These are phyloP conservation scores for Lithosia quadra DNA, from an alignment of 2,888 invertebrate species.

Conservation along the genomic window DNA sequence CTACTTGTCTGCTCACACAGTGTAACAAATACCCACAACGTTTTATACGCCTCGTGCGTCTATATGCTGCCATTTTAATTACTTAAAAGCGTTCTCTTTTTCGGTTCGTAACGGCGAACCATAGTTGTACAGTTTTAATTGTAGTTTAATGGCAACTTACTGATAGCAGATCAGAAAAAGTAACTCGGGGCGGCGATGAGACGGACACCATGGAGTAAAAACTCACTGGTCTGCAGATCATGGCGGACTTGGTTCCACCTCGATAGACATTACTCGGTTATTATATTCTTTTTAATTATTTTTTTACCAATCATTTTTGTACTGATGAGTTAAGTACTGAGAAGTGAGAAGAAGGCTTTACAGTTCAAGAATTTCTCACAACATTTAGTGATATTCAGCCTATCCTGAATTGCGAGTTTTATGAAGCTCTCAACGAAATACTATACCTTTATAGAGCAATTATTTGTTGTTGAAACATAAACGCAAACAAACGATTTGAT, in stretches of 20 bases:
- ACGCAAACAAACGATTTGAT: slow-evolving; percentile 48
- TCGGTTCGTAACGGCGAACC: slow-evolving; percentile 68
- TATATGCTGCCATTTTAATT: slow-evolving; percentile 59
- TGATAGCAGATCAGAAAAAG: slow-evolving; percentile 51
- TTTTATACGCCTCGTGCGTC: slow-evolving; percentile 62
- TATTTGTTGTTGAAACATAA: slow-evolving; percentile 33
- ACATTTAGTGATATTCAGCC: neutral
- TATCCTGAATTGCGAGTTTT: neutral
- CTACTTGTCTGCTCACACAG: slow-evolving; percentile 40
- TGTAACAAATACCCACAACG: slow-evolving; percentile 52
- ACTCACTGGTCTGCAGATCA: slow-evolving; percentile 38
- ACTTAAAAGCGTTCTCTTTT: slow-evolving; percentile 68
- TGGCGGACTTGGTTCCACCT: slow-evolving; percentile 34
- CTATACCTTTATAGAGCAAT: neutral
- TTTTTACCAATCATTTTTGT: neutral
- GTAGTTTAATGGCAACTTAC: slow-evolving; percentile 54
- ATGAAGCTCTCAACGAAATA: neutral
- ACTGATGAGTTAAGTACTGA: neutral
- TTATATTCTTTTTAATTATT: slow-evolving; percentile 1
- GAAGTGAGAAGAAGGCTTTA: neutral
- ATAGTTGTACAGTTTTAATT: slow-evolving; percentile 61
- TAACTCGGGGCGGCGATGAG: slow-evolving; percentile 34
- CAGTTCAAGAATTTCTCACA: neutral
- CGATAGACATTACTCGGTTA: slow-evolving; percentile 31
- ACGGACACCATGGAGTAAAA: slow-evolving; percentile 32